Evolutionary conservation across 1,140 invertebrate genomes (phyloP), one percentile per base, ranked within the genome.

Genomic region (Doryteuthis pealeii): DNA sequence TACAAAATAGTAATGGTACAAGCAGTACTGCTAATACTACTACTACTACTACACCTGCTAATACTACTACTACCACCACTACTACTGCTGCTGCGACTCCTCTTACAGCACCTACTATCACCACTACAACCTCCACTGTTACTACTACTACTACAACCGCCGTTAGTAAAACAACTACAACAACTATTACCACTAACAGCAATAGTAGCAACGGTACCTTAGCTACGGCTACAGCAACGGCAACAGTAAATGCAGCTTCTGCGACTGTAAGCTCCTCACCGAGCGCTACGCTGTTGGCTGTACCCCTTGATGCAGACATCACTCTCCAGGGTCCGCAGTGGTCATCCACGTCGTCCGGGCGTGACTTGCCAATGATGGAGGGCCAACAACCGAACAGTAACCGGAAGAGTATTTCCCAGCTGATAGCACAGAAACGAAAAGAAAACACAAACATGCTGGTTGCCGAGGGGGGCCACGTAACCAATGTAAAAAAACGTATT

Each of bases 341-440:
- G 18, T 22, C 54, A 62, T 6, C 22, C 18, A 49, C 45, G 12
- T 12, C 54, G 18, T 40, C 35, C 10, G 35, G 35, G 3, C 65
- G 69, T 22, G 40, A 65, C 30, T 40, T 31, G 12, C 15, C 18
- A 1, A 31, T 28, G 30, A 71, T 49, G 15, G 72, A 45, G 35
- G n/a, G 49, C 15, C n/a, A 70, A 62, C 18, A 28, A 40, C 14
- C 35, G 35, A 70, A 32, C 58, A 72, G 31, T 28, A 78, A 75
- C 71, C 70, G 77, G 26, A 58, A 68, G 49, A 82, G 80, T 74
- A 87, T 87, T 74, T 83, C 83, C 15, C 77, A 84, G 69, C 71
- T 86, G 15, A 86, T 86, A 67, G 82, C 81, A 32, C 75, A 84
- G 70, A 87, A 84, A 54, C 70, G 84, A 12, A 78, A 80, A 40